Percentiles rank a stretch among this genome's conserved stretches.
Conservation (phyloP, 2,888 invertebrate genomes). For the Pseudococcus viburni region DNA sequence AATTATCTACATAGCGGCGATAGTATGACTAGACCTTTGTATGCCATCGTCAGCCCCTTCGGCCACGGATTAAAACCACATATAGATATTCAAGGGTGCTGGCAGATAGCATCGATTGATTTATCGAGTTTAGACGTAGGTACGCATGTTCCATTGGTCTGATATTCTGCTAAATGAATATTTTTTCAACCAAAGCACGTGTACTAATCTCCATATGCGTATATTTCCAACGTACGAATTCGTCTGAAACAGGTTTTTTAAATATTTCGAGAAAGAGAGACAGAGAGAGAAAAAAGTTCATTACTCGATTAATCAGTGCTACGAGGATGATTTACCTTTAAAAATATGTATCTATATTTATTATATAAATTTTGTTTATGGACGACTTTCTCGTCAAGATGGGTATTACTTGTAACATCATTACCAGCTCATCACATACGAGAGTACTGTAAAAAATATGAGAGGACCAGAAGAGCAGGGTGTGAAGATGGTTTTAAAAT, state of each 20-base stretch:
- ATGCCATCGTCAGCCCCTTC: neutral
- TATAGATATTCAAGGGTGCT: slow-evolving; percentile 4
- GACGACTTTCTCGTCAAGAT: neutral
- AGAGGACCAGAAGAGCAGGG: neutral
- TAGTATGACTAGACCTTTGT: slow-evolving; percentile 8
- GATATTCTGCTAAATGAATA: neutral
- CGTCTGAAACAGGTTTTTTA: neutral
- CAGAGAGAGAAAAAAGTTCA: neutral
- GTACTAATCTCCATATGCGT: neutral
- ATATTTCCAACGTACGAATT: neutral
- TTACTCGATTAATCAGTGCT: neutral
- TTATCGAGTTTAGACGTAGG: slow-evolving; percentile 5
- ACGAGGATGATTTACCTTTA: neutral
- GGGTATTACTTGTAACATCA: neutral
- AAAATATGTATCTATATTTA: slow-evolving; percentile 19
- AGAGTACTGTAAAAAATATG: no score
- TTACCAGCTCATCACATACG: no score
- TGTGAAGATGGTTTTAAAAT: slow-evolving; percentile 6
- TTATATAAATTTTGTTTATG: slow-evolving; percentile 6
- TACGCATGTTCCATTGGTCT: slow-evolving; percentile 8
- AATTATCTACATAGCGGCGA: neutral
- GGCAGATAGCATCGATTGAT: neutral
- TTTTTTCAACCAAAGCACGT: neutral
- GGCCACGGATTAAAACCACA: neutral
- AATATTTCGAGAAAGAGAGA: neutral